Evolutionary conservation across 2,888 invertebrate genomes (phyloP), one percentile per base, ranked within the genome.

Genomic region (Seira musarum): DNA sequence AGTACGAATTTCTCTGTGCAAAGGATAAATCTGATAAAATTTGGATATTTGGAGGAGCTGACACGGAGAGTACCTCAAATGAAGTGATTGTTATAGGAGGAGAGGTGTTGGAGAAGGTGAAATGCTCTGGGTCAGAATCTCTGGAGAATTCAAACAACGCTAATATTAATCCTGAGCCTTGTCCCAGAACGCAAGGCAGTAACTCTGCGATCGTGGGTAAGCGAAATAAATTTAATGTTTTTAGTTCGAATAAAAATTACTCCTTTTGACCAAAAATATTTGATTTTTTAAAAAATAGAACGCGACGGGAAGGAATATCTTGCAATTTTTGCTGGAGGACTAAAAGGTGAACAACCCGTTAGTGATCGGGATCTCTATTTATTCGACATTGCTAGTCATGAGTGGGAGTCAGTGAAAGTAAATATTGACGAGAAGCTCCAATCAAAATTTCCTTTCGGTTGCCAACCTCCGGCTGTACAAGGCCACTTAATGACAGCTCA

Each of bases 401-500:
- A 67, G 21, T 85, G 85, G 85, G 17, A 72, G 21, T 77, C 63
- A 22, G 53, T 83, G 22, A 49, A 67, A 10, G 73, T 81, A 0
- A 66, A 66, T 10, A 61, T 77, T 0, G 77, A 82, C 21, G 75
- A 77, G 10, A n/a, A 21, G 25, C 0, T 30, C 15, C 40, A 8
- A 2, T 10, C 24, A 53, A 2, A 24, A 0, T 25, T 49, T 40
- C 40, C 24, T 63, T 77, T 70, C 57, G 60, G 6, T 25, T 61
- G 61, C 24, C 64, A 60, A 57, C 85, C 85, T 21, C 81, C 75
- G 10, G 13, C 66, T 6, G 61, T 82, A 0, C 85, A 85, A 53
- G 85, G 85, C 24, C 85, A 85, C 53, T 67, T 24, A 2, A 81
- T 82, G 80, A 82, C 78, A 25, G 71, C 80, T 1, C 64, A 83